phyloP scores from a whole-genome alignment of 2,888 invertebrate species.

The Orthosia cruda region DNA sequence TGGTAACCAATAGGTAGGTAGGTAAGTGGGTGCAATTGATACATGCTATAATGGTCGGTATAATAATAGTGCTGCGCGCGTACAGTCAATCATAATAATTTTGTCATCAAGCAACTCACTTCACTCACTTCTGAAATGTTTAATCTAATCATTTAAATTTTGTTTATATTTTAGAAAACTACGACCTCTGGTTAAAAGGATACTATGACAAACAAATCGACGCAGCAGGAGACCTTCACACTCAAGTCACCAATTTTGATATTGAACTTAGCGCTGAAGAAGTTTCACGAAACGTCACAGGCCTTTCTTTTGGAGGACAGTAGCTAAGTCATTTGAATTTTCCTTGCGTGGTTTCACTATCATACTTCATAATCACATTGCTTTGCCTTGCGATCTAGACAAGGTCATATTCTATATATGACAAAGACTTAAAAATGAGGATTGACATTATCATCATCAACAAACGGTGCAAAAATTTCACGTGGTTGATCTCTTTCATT shows the following conservation, averaged over 20 bases:
- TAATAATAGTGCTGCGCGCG: too few species aligned
- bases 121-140: neutral
- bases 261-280: conserved; percentile 20
- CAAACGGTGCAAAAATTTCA: neutral
- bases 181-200: conserved; percentile 22
- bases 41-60: too few species aligned
- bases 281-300: conserved; percentile 13
- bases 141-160: neutral
- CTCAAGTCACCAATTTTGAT: conserved; percentile 23
- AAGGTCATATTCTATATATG: too few species aligned
- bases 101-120: neutral
- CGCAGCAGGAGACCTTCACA: conserved; percentile 26
- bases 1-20: too few species aligned
- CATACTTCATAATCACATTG: too few species aligned
- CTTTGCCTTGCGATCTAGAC: too few species aligned
- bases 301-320: conserved; percentile 2
- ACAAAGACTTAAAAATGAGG: too few species aligned
- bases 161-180: conserved; percentile 21
- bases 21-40: too few species aligned
- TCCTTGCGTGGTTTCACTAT: too few species aligned
- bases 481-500: neutral
- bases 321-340: neutral
- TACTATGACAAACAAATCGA: conserved; percentile 28
- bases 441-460: too few species aligned
- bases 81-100: neutral